A percentile compares a stretch with the other conserved stretches of the same genome.
Conservation (phyloP, 2,888 invertebrate species). For the Platypus cylindrus region DNA sequence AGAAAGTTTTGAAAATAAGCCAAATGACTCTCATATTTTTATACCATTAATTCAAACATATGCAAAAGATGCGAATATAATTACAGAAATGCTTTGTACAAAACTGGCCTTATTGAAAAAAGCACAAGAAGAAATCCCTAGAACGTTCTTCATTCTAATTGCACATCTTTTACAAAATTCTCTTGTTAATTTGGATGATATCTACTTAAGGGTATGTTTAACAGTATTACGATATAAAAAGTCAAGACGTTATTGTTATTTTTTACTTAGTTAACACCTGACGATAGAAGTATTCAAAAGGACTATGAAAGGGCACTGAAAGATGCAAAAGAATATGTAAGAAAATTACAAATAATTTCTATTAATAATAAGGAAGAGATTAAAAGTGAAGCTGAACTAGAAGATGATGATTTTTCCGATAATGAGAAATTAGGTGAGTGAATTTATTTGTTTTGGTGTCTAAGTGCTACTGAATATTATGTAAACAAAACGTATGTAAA, state of each 20-base stretch:
- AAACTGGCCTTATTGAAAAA: constrained; percentile 65
- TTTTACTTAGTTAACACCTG: constrained; percentile 58
- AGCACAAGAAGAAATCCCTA: constrained; percentile 57
- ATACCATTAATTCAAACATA: constrained; percentile 78
- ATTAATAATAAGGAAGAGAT: constrained; percentile 66
- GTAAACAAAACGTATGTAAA: too few species aligned
- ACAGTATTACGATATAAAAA: constrained; percentile 1
- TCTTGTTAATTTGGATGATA: constrained; percentile 74
- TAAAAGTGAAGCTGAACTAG: constrained; percentile 49
- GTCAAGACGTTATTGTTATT: constrained; percentile 1
- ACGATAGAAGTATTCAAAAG: constrained; percentile 67
- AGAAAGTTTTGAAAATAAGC: constrained; percentile 88
- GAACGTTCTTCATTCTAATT: constrained; percentile 76
- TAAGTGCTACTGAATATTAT: too few species aligned
- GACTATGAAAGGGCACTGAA: constrained; percentile 73
- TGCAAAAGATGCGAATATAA: constrained; percentile 74
- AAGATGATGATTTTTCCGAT: constrained; percentile 35
- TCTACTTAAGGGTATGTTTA: constrained; percentile 75
- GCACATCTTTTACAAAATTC: constrained; percentile 81
- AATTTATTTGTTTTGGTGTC: too few species aligned
- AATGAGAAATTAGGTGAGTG: constrained; percentile 76
- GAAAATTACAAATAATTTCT: constrained; percentile 69
- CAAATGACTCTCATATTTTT: constrained; percentile 66
- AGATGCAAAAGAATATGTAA: constrained; percentile 77
- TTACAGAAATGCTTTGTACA: constrained; percentile 91